Evolutionary conservation across 2,113 vertebrate species (phyloP), one percentile per base, ranked within the genome.

Genomic region (Xenotilapia flavipinnis): DNA sequence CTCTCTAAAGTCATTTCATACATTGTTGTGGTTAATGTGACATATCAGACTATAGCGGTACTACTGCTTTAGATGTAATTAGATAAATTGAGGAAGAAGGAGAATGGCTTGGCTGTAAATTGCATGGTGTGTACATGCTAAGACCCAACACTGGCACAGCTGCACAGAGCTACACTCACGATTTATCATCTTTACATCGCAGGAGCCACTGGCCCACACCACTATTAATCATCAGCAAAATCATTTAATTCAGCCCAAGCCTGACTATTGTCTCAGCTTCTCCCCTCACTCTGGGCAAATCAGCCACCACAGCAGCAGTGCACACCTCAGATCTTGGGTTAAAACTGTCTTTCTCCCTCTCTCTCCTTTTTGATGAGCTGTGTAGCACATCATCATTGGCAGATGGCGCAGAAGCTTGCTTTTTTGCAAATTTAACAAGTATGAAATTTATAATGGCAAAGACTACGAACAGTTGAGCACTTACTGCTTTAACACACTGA

Each of bases 211-310:
- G 90, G 94, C 89, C 94, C 95, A 91, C 94, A 95, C 90, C 92
- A 95, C 93, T 94, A 96, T 96, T 95, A 96, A 96, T 96, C 94
- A 96, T 95, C 92, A 93, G 93, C 93, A 95, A 96, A 96, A 96
- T 95, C 92, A 95, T 96, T 96, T 96, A 93, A 95, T 95, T 96
- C 93, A 93, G 93, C 94, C 92, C 88, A 82, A 93, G 94, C 93
- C 91, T 90, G 86, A 94, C 94, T 94, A 96, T 95, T 95, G 94
- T 95, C 94, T 96, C 92, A 93, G 91, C 93, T 81, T 88, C 90
- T 92, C 89, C 85, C 54, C 86, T 92, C 93, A 94, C 87, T 95
- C 91, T 86, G 91, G 84, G 93, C 91, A 87, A 91, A 92, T 88
- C 92, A 93, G 90, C 92, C 92, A 90, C 93, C 92, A 89, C 89